Conservation (phyloP, 1,140 invertebrate species). For the Diorhabda elongata region DNA sequence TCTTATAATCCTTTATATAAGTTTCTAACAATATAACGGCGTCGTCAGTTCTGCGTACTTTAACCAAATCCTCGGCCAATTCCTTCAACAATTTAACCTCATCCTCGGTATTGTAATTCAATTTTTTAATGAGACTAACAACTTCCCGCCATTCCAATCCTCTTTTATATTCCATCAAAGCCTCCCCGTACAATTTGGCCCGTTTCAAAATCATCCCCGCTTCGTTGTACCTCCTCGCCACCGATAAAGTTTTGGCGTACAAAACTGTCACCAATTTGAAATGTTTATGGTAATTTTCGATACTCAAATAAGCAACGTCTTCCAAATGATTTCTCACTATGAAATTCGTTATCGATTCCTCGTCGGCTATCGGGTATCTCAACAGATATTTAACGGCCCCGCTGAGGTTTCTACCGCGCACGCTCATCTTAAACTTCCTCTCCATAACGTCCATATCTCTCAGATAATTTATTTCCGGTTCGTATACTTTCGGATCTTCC, state of each 20-base stretch:
- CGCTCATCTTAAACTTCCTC: constrained; percentile 25
- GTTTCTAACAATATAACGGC: constrained; percentile 28
- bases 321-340: constrained; percentile 27
- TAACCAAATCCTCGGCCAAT: constrained; percentile 23
- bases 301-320: constrained; percentile 25
- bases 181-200: constrained; percentile 26
- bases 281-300: constrained; percentile 10
- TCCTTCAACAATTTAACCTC: constrained; percentile 16
- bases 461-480: constrained; percentile 25
- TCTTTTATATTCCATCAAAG: constrained; percentile 25
- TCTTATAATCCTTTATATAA: constrained; percentile 22
- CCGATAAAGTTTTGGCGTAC: constrained; percentile 25
- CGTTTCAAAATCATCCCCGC: constrained; percentile 29
- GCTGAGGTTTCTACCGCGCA: constrained; percentile 20
- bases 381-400: constrained; percentile 29
- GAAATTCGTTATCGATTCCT: constrained; percentile 23
- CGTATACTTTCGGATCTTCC: constrained; percentile 31
- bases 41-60: constrained; percentile 20
- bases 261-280: constrained; percentile 24
- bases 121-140: constrained; percentile 19
- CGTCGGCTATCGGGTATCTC: constrained; percentile 8
- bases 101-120: constrained; percentile 13
- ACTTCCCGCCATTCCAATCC: constrained; percentile 27
- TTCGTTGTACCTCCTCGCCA: constrained; percentile 22
- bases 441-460: constrained; percentile 23